phyloP scores from a whole-genome alignment of 2,888 invertebrate genomes.

The Drosophila nigricruria region DNA sequence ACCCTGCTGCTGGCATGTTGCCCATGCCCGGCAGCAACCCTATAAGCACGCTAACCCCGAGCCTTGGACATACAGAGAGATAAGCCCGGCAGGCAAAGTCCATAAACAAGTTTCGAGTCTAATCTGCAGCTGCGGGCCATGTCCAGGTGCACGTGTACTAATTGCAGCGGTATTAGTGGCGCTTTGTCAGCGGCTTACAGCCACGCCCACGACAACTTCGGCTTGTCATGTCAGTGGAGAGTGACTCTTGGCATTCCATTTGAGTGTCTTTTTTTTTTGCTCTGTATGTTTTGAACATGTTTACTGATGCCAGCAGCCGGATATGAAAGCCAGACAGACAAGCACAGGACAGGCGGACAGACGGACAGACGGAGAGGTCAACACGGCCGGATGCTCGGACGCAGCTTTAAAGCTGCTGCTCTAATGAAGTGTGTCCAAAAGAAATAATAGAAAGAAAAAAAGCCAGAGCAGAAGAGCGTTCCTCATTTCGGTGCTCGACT shows the following conservation, averaged over 20 bases:
- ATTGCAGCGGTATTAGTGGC: constrained; percentile 76
- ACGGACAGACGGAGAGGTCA: background rate
- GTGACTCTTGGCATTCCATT: constrained; percentile 38
- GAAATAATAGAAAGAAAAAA: background rate
- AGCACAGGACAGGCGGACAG: background rate
- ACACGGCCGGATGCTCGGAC: constrained; percentile 15
- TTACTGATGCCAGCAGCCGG: constrained; percentile 29
- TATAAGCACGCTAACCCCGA: background rate
- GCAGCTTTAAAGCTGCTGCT: constrained; percentile 43
- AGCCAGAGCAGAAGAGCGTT: background rate
- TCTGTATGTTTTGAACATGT: constrained; percentile 14
- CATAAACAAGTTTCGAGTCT: constrained; percentile 76
- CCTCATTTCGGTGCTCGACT: constrained; percentile 8
- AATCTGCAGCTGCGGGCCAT: constrained; percentile 63
- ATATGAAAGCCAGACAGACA: constrained; percentile 28
- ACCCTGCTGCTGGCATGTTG: constrained; percentile 55
- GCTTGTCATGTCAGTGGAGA: constrained; percentile 60
- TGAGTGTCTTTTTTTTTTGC: background rate
- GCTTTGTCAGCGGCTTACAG: constrained; percentile 79
- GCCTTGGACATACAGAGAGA: background rate
- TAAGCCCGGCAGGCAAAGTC: constrained; percentile 39
- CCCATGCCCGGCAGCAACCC: constrained; percentile 16
- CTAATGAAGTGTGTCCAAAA: constrained; percentile 49
- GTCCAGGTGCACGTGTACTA: constrained; percentile 72
- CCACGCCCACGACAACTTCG: constrained; percentile 1